Conservation (phyloP, 2,888 invertebrate genomes). For the Eustalomyia histrio region DNA sequence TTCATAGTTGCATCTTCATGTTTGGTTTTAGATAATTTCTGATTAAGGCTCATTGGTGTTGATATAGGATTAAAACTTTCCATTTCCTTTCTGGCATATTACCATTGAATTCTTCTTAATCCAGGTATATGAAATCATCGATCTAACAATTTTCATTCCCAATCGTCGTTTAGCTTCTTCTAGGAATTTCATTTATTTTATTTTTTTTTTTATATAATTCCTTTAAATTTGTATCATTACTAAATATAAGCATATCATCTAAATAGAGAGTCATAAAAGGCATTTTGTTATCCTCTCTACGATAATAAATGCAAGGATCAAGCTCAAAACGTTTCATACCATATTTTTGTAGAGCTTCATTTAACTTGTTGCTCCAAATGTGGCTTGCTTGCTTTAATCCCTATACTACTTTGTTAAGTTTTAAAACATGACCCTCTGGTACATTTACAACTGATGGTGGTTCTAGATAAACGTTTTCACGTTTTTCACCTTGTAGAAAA, state of each 20-base stretch:
- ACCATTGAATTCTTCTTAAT: constrained; percentile 44
- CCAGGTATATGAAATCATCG: constrained; percentile 21
- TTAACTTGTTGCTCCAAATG: constrained; percentile 60
- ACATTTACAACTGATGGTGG: constrained; percentile 51
- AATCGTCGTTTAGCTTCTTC: constrained; percentile 46
- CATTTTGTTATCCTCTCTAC: constrained; percentile 5
- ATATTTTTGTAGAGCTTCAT: constrained; percentile 40
- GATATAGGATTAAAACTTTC: constrained; percentile 45
- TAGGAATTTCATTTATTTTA: constrained; percentile 58
- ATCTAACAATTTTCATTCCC: constrained; percentile 47
- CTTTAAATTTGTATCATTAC: no score
- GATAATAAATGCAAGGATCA: no score
- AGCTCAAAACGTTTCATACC: constrained; percentile 24
- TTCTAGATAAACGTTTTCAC: constrained; percentile 56
- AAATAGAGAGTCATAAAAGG: constrained; percentile 17
- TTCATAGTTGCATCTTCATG: constrained; percentile 20
- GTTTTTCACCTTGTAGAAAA: constrained; percentile 52
- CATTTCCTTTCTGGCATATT: constrained; percentile 34
- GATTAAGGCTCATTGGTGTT: constrained; percentile 51
- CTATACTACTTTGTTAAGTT: constrained; percentile 63
- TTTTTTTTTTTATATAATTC: no score
- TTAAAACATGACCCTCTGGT: no score
- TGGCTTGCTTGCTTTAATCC: constrained; percentile 64
- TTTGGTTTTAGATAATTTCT: constrained; percentile 42
- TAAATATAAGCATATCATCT: constrained; percentile 47